Evolutionary conservation across 2,113 vertebrate species (phyloP).

Genomic region (Macaca mulatta): DNA sequence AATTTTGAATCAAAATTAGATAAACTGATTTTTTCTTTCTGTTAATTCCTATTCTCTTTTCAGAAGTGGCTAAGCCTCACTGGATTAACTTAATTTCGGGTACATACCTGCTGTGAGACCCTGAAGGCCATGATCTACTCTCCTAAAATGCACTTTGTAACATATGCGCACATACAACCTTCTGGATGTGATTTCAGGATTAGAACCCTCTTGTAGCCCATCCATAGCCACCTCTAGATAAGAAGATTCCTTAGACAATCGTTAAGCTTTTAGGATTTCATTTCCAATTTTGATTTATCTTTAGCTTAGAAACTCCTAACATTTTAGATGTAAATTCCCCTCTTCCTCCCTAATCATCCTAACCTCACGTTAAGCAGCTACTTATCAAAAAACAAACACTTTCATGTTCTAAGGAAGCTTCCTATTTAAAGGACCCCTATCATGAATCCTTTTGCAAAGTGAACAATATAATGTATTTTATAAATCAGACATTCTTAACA

Average conservation of each 20-base stretch:
- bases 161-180: background rate
- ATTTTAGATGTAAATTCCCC: conserved; percentile 33
- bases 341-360: background rate
- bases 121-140: background rate
- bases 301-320: background rate
- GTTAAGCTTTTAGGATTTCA: background rate
- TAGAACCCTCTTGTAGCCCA: background rate
- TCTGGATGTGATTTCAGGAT: background rate
- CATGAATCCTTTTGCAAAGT: background rate
- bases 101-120: background rate
- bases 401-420: background rate
- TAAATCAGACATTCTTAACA: background rate
- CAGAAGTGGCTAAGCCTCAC: background rate
- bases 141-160: background rate
- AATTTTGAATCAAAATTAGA: background rate
- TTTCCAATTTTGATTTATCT: conserved; percentile 21
- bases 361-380: background rate
- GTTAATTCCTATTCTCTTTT: background rate
- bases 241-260: background rate
- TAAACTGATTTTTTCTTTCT: conserved; percentile 1
- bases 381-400: conserved; percentile 37
- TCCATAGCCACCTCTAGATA: background rate
- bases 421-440: background rate
- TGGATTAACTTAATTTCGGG: background rate
- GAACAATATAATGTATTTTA: background rate